phyloP scores from a whole-genome alignment of 1,140 invertebrate species.

The Drosophila takahashii region DNA sequence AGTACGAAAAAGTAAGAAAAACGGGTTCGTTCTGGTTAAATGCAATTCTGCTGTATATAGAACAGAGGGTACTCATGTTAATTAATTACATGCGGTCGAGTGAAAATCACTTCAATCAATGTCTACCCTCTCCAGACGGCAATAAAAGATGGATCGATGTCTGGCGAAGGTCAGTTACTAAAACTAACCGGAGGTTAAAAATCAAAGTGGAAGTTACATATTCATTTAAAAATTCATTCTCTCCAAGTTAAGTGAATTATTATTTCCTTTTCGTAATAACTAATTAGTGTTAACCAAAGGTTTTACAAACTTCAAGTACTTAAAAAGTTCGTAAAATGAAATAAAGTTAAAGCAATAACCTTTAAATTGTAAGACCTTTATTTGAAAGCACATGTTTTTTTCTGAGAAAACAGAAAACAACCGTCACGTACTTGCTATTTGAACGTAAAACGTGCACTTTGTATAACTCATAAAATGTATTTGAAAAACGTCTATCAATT shows the following conservation, averaged over 20 bases:
- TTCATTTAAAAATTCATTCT: background rate
- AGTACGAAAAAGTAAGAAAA: slow-evolving; percentile 21
- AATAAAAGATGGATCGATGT: slow-evolving; percentile 20
- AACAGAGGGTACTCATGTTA: slow-evolving; percentile 18
- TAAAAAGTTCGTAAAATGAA: background rate
- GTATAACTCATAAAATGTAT: slow-evolving; percentile 18
- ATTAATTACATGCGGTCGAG: slow-evolving; percentile 34
- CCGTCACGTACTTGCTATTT: slow-evolving; percentile 26
- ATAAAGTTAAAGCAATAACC: background rate
- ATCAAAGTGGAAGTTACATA: background rate
- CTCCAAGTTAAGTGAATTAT: background rate
- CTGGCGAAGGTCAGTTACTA: slow-evolving; percentile 12
- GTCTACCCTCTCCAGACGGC: slow-evolving; percentile 2
- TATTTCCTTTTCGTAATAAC: background rate
- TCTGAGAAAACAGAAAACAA: background rate
- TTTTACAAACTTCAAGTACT: background rate
- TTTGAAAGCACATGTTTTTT: background rate
- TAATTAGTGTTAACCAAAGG: background rate
- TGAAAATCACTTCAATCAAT: slow-evolving; percentile 34
- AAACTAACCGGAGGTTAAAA: background rate
- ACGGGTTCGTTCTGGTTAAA: slow-evolving; percentile 31
- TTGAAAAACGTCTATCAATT: slow-evolving; percentile 6
- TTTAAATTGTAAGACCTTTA: background rate
- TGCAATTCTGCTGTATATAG: slow-evolving; percentile 29
- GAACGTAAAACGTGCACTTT: slow-evolving; percentile 14